phyloP scores from a whole-genome alignment of 2,888 invertebrate species.

The Heliconius hortense region DNA sequence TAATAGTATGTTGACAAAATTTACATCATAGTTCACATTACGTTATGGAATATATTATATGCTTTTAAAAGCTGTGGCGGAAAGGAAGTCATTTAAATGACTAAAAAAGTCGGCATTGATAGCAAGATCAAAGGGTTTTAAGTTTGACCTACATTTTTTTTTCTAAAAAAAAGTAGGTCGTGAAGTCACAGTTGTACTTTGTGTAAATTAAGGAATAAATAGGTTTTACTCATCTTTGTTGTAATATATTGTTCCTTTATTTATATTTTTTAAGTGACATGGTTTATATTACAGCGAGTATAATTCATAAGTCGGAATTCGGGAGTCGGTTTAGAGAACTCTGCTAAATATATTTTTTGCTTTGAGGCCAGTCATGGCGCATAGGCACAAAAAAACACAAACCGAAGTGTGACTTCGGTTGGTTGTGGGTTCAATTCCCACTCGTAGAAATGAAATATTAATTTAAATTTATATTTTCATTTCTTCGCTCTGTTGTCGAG shows the following conservation, averaged over 20 bases:
- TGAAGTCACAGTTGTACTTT: neutral
- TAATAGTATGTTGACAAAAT: constrained; percentile 20
- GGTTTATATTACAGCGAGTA: neutral
- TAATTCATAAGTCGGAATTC: no score
- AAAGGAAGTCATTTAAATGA: constrained; percentile 12
- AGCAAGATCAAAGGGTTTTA: constrained; percentile 2
- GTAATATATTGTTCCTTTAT: neutral
- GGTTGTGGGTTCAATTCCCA: no score
- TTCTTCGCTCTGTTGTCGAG: no score
- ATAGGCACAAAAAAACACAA: no score
- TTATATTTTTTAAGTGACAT: constrained; percentile 7
- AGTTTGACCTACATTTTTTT: constrained; percentile 7
- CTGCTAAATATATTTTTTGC: no score
- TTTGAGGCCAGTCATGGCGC: no score
- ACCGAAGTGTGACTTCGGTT: no score
- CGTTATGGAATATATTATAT: neutral
- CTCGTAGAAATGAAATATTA: no score
- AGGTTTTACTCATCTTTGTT: neutral
- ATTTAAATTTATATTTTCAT: no score
- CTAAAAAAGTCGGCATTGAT: constrained; percentile 17
- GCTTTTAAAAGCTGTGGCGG: neutral
- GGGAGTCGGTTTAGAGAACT: no score
- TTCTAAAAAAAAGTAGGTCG: neutral
- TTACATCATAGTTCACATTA: constrained; percentile 1
- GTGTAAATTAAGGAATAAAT: constrained; percentile 2